phyloP scores from a whole-genome alignment of 2,888 invertebrate genomes.

The Drosophila multiciliata region DNA sequence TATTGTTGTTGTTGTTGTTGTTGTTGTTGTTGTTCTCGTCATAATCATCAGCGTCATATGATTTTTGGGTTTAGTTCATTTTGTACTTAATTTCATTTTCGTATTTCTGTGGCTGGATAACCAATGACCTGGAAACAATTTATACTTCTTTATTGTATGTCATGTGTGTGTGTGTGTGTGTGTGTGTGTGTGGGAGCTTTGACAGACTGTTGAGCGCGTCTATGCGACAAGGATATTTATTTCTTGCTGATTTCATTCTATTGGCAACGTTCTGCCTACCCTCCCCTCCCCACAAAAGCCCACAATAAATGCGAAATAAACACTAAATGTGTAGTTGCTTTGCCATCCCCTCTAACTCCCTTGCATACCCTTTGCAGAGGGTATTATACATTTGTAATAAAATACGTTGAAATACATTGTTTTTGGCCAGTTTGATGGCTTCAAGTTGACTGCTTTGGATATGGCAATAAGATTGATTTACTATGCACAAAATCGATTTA shows the following conservation, averaged over 20 bases:
- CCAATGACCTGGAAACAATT: constrained; percentile 79
- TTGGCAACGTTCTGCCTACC: constrained; percentile 16
- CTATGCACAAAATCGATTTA: not conserved
- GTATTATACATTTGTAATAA: not conserved
- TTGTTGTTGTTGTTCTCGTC: constrained; percentile 26
- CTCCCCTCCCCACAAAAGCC: constrained; percentile 13
- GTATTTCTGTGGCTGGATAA: constrained; percentile 74
- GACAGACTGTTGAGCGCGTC: constrained; percentile 55
- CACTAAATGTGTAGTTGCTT: constrained; percentile 75
- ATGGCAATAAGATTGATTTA: not conserved
- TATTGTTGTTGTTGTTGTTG: not conserved
- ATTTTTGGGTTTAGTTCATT: constrained; percentile 59
- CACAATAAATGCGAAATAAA: constrained; percentile 81
- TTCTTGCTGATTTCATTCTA: constrained; percentile 79
- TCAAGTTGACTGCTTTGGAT: not conserved
- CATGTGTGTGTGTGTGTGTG: constrained; percentile 1
- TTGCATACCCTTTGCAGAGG: constrained; percentile 2
- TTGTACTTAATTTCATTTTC: constrained; percentile 75
- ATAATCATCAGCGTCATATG: constrained; percentile 75
- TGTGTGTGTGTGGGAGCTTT: constrained; percentile 30
- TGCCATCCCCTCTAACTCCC: constrained; percentile 13
- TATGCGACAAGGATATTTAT: constrained; percentile 73
- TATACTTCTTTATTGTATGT: constrained; percentile 61
- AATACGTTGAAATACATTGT: not conserved
- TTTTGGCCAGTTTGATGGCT: not conserved